Base-by-base conservation (phyloP, 1,140 invertebrate species). In the Polypedilum pembai region DNA sequence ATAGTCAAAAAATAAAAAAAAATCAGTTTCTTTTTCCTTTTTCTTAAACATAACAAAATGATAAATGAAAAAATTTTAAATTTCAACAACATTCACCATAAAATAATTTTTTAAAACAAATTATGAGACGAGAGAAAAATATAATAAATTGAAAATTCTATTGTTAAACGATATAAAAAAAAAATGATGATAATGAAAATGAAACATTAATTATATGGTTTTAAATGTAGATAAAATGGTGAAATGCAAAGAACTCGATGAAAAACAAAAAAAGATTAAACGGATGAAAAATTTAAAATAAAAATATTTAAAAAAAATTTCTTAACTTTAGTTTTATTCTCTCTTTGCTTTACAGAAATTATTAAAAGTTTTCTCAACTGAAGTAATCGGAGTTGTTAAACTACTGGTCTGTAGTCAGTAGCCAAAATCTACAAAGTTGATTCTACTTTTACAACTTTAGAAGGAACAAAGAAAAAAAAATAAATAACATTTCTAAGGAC, bases 201-300 rank as follows among this genome's bases (percentile, higher is more conserved):
- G n/a, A 56, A 56, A 69, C 20, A 69, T 69, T 20, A 69, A 69
- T 69, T 69, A 69, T 69, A 69, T 69, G 65, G 65, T 69, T 69
- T 69, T 69, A 69, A 69, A 69, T 69, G 65, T 69, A 69, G 65
- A 69, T 69, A 69, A 69, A 69, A 69, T 15, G 65, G 65, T 69
- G 20, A 69, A 69, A 69, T 20, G 20, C 17, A 18, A 69, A 69
- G n/a, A 56, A 56, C 12, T 12, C n/a, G 12, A 56, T n/a, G 45
- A 56, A 56, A 56, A 45, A 10, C 41, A 15, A 8, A n/a, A n/a
- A 56, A 56, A 56, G 4, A n/a, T 56, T 56, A 56, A 56, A 56
- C 45, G 45, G 45, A 69, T 8, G 65, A 21, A 69, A 69, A 69
- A 69, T 69, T 69, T 69, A 33, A 69, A 69, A 69, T 69, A 69